These are phyloP conservation scores for Echinops telfairi DNA, from an alignment of 2,113 vertebrate genomes.

Conservation along the genomic window DNA sequence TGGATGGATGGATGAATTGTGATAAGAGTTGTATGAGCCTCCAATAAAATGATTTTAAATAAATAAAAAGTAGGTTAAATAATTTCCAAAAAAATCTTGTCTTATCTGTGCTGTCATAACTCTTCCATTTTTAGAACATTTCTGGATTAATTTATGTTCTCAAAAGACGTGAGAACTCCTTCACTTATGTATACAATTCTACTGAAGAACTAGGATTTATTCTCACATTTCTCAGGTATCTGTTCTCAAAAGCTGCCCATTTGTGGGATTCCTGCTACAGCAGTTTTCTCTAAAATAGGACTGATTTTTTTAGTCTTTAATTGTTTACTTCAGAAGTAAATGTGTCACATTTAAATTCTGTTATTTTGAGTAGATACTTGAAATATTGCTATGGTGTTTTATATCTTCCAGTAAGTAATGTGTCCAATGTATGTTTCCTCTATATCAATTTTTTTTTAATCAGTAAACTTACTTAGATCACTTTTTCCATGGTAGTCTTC, in stretches of 20 bases:
- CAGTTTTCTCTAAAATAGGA: background rate
- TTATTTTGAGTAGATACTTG: background rate
- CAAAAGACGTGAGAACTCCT: background rate
- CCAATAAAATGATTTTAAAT: too few relatives aligned
- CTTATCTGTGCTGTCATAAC: background rate
- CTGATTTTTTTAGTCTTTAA: background rate
- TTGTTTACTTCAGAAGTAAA: background rate
- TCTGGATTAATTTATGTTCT: background rate
- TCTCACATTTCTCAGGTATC: background rate
- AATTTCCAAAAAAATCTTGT: constrained; percentile 50
- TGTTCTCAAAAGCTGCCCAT: background rate
- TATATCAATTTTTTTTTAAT: constrained; percentile 63
- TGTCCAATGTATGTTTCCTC: background rate
- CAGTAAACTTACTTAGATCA: constrained; percentile 29
- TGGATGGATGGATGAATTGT: too few relatives aligned
- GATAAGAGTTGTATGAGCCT: too few relatives aligned
- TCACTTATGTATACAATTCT: background rate
- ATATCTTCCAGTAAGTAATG: background rate
- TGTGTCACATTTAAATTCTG: background rate
- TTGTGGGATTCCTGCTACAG: background rate
- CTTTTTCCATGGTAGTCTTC: background rate
- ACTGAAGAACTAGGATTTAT: background rate
- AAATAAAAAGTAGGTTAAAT: background rate
- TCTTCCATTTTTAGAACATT: background rate
- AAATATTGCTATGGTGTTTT: background rate